Conservation (phyloP, 2,113 vertebrate species). For the Damaliscus lunatus region DNA sequence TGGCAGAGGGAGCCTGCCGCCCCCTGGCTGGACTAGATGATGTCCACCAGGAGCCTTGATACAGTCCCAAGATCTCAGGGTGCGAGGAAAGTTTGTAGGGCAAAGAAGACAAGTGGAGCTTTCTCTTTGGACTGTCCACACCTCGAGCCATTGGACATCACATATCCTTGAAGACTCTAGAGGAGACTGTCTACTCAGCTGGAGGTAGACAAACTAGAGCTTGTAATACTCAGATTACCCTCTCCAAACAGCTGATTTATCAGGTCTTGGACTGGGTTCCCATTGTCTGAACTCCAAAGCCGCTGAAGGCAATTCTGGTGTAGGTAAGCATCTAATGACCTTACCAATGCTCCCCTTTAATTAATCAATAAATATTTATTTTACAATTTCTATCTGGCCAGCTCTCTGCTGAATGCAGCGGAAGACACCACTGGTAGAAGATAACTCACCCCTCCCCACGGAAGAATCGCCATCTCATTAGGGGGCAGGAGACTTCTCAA, state of each 20-base stretch:
- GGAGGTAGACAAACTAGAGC: not conserved
- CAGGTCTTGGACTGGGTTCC: not conserved
- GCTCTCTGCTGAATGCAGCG: not conserved
- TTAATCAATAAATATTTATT: not conserved
- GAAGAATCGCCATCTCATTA: not conserved
- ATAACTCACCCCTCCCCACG: not conserved
- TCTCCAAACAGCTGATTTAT: not conserved
- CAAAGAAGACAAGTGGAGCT: not conserved
- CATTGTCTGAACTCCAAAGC: not conserved
- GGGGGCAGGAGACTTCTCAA: not conserved
- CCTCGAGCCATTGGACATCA: not conserved
- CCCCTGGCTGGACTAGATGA: not conserved
- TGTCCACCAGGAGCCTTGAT: not conserved
- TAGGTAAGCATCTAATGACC: not conserved
- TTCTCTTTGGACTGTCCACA: not conserved
- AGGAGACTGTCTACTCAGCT: not conserved
- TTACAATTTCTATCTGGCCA: not conserved
- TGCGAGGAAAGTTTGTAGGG: not conserved
- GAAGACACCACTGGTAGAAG: not conserved
- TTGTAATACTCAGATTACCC: not conserved
- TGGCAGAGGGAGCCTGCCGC: not conserved
- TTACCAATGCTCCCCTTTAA: not conserved
- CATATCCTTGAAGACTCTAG: not conserved
- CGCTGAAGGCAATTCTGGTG: not conserved
- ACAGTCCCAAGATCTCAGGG: not conserved